Conservation (phyloP, 2,113 vertebrate genomes). For the Trinectes maculatus region DNA sequence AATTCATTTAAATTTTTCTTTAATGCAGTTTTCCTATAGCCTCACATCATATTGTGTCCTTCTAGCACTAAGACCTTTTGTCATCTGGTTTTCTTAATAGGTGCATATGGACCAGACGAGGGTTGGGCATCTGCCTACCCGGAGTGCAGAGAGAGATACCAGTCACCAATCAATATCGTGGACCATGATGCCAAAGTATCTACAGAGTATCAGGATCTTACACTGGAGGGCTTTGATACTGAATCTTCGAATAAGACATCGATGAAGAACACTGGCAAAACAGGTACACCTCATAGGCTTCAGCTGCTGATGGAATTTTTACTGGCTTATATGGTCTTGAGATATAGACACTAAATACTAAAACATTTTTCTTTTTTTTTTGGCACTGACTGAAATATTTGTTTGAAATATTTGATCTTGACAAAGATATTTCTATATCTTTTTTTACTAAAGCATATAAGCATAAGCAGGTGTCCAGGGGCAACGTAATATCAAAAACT, state of each 20-base stretch:
- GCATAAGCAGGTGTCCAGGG: too few species aligned
- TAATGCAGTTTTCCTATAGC: conserved; percentile 19
- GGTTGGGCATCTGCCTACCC: conserved; percentile 90
- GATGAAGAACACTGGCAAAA: conserved; percentile 99
- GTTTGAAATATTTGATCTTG: background rate
- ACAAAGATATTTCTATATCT: too few species aligned
- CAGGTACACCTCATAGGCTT: conserved; percentile 77
- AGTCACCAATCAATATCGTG: conserved; percentile 92
- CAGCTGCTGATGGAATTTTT: background rate
- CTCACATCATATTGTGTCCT: background rate
- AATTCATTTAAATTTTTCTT: conserved; percentile 1
- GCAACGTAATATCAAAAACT: too few species aligned
- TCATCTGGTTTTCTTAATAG: conserved; percentile 75
- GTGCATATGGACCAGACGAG: conserved; percentile 90
- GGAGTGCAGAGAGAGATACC: conserved; percentile 89
- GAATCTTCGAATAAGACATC: conserved; percentile 97
- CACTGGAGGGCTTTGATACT: conserved; percentile 90
- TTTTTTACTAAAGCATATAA: too few species aligned
- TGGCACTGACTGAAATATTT: background rate
- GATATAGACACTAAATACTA: background rate
- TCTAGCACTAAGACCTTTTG: conserved; percentile 5
- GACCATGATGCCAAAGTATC: conserved; percentile 88
- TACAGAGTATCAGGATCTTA: conserved; percentile 90
- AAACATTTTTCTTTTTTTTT: background rate
- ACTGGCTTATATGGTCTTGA: background rate